Percentiles rank a stretch among this genome's conserved stretches.
phyloP scores from a whole-genome alignment of 2,113 vertebrate species.

The Caracal caracal region DNA sequence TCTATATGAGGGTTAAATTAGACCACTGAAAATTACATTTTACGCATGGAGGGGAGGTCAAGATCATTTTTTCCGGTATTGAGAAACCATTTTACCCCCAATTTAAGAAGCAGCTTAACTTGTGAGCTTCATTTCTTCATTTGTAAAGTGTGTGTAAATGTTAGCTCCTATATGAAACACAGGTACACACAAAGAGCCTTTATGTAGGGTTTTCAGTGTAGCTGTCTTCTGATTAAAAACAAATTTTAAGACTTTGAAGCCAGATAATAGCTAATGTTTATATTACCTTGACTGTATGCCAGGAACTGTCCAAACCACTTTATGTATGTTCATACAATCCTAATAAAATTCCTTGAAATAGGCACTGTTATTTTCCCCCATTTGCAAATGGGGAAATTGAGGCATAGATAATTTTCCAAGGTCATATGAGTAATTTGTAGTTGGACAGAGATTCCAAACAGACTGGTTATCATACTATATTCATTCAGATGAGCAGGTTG shows the following conservation, averaged over 20 bases:
- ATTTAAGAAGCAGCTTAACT: background rate
- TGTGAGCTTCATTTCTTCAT: slow-evolving; percentile 27
- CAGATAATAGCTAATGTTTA: slow-evolving; percentile 44
- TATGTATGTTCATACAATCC: background rate
- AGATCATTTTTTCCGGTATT: background rate
- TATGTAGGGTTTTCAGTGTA: background rate
- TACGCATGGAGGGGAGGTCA: background rate
- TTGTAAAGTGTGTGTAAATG: background rate
- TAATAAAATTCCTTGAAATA: background rate
- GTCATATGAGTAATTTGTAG: background rate
- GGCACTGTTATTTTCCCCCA: background rate
- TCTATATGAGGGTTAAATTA: background rate
- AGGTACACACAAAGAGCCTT: background rate
- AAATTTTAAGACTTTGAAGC: slow-evolving; percentile 44
- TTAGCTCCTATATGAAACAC: background rate
- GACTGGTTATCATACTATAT: background rate
- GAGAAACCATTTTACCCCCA: background rate
- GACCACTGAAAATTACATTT: background rate
- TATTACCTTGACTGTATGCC: background rate
- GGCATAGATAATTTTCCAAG: background rate
- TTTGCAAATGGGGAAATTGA: slow-evolving; percentile 27
- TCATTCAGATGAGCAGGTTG: background rate
- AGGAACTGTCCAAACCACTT: slow-evolving; percentile 29
- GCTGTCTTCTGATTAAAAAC: slow-evolving; percentile 6
- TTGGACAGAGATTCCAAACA: background rate